Evolutionary conservation across 2,113 vertebrate species (phyloP).

Genomic region (Melanocharis versteri): DNA sequence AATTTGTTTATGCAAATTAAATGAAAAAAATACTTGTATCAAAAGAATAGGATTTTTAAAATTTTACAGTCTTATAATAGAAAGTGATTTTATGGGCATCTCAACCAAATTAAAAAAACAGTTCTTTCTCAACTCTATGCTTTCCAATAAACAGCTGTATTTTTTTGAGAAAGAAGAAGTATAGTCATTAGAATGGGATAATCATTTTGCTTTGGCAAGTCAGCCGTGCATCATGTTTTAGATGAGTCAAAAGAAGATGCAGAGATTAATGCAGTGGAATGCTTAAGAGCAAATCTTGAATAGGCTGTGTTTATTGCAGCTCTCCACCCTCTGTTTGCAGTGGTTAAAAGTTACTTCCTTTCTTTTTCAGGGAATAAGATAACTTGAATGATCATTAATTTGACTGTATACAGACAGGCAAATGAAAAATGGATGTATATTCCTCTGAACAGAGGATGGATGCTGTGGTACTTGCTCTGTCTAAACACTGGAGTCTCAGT

Average conservation of each 20-base stretch:
- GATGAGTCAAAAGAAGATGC: background rate
- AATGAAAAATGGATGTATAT: background rate
- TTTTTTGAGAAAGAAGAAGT: background rate
- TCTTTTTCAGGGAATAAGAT: background rate
- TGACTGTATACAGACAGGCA: background rate
- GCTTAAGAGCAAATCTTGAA: background rate
- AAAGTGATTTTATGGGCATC: background rate
- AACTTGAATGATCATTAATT: background rate
- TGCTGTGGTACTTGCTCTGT: background rate
- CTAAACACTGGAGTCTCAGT: background rate
- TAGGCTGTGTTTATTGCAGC: background rate
- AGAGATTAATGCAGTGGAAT: background rate
- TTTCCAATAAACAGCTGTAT: background rate
- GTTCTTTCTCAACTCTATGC: background rate
- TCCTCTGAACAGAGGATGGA: background rate
- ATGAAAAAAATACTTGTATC: background rate
- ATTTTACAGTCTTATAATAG: background rate
- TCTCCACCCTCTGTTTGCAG: background rate
- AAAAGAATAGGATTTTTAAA: background rate
- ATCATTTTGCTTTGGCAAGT: background rate
- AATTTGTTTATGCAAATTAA: background rate
- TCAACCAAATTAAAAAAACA: background rate
- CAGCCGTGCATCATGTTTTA: background rate
- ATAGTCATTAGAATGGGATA: background rate
- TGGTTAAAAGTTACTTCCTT: background rate